Base-by-base conservation (phyloP, 2,888 invertebrate genomes). In the Spilosoma lubricipeda region DNA sequence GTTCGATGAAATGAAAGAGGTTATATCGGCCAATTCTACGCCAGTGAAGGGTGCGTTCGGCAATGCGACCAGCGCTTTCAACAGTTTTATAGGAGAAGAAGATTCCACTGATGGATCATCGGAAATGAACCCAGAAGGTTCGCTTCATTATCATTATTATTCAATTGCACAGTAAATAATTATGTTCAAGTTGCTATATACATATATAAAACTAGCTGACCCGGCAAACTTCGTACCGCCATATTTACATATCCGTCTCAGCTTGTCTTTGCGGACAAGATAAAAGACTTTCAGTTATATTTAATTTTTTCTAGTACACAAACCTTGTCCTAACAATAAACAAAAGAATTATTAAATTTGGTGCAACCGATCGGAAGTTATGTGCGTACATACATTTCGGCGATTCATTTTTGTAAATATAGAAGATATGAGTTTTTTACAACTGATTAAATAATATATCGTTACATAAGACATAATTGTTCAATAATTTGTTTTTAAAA, bases 1-100 rank as follows among this genome's bases (percentile, higher is more conserved):
- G 88, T 97, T 98, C 86, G 99, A 98, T 89, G 99, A 98, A 91
- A 98, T 99, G 91, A 98, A 98, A 90, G 98, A 98, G 90, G 98
- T 98, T 39, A 98, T 98, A 85, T 98, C 98, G 3, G 98, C 98
- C 0, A 98, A 97, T 82, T 97, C 98, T n/a, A 98, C 98, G 18
- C 98, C 98, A 0, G 97, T 98, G 7, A 98, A 98, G 91, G 96
- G 97, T 2, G 96, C 94, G 1, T 93, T 95, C 7, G 95, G 95
- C 0, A 95, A 94, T 66, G 96, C 96, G 0, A 94, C 95, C 1
- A 94, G 92, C 71, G 95, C 94, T 0, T 67, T 95, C 1, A 93
- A 90, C 70, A 95, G 91, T 79, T 89, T 94, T 36, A 94, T 93
- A 64, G 88, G 90, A 0, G 96, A 93, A 74, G 96, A 92, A 75